phyloP scores from a whole-genome alignment of 2,113 vertebrate species.

The Stercorarius parasiticus region DNA sequence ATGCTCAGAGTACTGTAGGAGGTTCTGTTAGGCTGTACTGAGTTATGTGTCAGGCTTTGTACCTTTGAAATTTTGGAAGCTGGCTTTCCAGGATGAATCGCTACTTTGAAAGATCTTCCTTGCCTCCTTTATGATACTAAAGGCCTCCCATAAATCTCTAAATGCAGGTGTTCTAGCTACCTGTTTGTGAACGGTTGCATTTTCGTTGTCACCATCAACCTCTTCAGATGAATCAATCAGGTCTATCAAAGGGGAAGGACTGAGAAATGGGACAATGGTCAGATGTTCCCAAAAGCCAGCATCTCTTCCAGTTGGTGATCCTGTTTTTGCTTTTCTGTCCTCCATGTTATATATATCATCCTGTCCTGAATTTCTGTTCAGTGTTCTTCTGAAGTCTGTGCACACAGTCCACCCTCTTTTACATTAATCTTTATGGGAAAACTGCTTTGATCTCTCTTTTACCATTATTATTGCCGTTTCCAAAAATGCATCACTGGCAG shows the following conservation, averaged over 20 bases:
- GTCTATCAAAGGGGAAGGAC: not conserved
- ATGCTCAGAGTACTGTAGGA: fast-evolving
- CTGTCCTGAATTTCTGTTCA: not conserved
- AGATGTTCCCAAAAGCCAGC: not conserved
- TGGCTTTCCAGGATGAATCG: not conserved
- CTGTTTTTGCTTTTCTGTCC: not conserved
- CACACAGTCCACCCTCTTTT: not conserved
- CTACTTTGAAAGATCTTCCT: not conserved
- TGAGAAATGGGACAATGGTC: not conserved
- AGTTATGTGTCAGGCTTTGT: not conserved
- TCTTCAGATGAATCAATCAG: not conserved
- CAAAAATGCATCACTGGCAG: not conserved
- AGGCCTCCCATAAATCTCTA: not conserved
- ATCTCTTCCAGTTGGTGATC: not conserved
- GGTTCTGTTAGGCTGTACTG: fast-evolving
- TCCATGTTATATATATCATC: not conserved
- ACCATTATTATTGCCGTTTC: not conserved
- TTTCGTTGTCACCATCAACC: not conserved
- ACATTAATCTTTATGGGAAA: not conserved
- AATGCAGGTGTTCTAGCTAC: not conserved
- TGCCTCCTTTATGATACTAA: not conserved
- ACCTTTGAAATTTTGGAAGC: not conserved
- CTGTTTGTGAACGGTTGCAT: not conserved
- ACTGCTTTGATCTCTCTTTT: not conserved
- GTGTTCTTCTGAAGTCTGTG: not conserved